phyloP scores from a whole-genome alignment of 2,888 invertebrate genomes.

The Hofmannophila pseudospretella region DNA sequence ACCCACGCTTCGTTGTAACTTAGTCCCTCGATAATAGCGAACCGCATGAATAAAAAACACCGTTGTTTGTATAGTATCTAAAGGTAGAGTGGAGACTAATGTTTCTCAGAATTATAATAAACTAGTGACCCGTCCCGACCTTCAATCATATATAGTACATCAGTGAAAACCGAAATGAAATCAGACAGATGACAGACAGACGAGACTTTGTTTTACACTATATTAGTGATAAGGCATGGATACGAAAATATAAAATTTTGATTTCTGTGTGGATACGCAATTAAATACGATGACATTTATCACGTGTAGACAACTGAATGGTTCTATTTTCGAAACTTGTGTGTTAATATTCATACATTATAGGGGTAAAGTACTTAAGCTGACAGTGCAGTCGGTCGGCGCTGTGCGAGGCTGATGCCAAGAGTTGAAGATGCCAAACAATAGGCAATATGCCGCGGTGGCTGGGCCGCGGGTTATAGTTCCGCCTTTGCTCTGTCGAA shows the following conservation, averaged over 20 bases:
- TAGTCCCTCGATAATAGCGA: constrained; percentile 16
- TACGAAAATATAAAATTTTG: too few species aligned
- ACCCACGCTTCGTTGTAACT: constrained; percentile 16
- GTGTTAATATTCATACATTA: constrained; percentile 64
- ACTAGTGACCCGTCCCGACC: constrained; percentile 9
- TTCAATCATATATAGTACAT: neutral
- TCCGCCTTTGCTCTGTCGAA: constrained; percentile 55
- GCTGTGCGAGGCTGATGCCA: constrained; percentile 62
- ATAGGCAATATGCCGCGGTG: constrained; percentile 64
- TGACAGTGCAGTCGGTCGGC: constrained; percentile 52
- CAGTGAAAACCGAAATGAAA: too few species aligned
- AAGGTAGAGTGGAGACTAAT: neutral
- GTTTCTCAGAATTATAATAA: constrained; percentile 7
- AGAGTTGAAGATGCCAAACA: constrained; percentile 73
- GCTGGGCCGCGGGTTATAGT: constrained; percentile 45
- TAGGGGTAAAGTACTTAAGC: constrained; percentile 58
- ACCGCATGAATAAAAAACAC: constrained; percentile 9
- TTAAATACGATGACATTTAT: constrained; percentile 27
- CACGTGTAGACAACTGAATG: constrained; percentile 31
- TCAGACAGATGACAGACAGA: too few species aligned
- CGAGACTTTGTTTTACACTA: too few species aligned
- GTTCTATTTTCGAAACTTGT: constrained; percentile 36
- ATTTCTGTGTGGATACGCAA: too few species aligned
- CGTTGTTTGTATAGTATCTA: neutral
- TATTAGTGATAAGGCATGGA: too few species aligned